A percentile compares a stretch with the other conserved stretches of the same genome.
These are phyloP conservation scores for Resseliella maxima DNA, from an alignment of 2,888 invertebrate genomes.

Conservation along the genomic window DNA sequence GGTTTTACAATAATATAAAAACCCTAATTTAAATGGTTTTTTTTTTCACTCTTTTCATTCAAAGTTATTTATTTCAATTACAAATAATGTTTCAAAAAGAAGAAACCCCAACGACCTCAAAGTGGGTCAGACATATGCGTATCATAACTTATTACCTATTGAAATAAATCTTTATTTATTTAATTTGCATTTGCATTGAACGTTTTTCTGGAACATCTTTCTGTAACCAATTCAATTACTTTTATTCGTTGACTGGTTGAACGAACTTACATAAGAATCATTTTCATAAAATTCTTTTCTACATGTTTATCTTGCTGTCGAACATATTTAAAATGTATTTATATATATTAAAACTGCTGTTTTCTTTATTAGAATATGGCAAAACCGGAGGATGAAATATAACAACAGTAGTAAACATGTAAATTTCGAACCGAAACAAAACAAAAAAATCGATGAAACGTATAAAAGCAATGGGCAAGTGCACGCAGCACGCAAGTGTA, in stretches of 20 bases:
- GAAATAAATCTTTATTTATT: neutral
- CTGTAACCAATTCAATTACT: neutral
- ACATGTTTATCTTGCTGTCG: constrained; percentile 1
- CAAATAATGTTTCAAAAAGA: neutral
- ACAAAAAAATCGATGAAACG: constrained; percentile 34
- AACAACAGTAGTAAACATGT: neutral
- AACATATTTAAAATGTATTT: constrained; percentile 34
- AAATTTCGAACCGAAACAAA: neutral
- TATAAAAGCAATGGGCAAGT: constrained; percentile 10
- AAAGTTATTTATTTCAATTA: neutral
- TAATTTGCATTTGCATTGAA: neutral
- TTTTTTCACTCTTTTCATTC: neutral
- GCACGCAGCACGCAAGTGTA: constrained; percentile 51
- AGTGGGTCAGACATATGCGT: constrained; percentile 2
- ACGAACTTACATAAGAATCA: neutral
- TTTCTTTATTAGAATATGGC: neutral
- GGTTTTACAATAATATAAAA: neutral
- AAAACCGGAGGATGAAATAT: neutral
- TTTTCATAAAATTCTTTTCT: constrained; percentile 7
- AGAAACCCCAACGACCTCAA: neutral
- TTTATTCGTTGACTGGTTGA: neutral
- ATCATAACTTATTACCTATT: constrained; percentile 1
- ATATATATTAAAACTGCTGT: neutral
- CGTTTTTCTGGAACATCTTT: neutral
- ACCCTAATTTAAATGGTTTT: neutral